These are phyloP conservation scores for Trisateles emortualis DNA, from an alignment of 2,888 invertebrate genomes.

Conservation along the genomic window DNA sequence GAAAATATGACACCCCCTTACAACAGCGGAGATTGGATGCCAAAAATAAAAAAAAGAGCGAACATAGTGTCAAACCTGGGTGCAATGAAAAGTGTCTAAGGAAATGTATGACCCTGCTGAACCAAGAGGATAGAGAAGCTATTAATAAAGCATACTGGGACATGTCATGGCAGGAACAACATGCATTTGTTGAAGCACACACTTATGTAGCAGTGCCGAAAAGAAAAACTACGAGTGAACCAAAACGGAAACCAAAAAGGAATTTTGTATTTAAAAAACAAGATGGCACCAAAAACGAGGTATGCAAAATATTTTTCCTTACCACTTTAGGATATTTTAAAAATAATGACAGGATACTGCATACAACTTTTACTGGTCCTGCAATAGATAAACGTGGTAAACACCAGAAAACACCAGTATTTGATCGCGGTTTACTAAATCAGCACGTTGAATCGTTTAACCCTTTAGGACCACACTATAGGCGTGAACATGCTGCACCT, in stretches of 20 bases:
- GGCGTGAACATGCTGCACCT: constrained; percentile 44
- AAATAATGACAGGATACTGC: neutral
- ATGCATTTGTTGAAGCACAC: neutral
- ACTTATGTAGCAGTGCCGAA: neutral
- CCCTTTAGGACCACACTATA: constrained; percentile 38
- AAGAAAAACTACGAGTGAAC: neutral
- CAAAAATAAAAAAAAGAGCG: neutral
- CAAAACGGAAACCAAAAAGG: neutral
- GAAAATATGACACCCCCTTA: neutral
- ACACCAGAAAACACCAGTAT: neutral
- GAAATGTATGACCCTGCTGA: neutral
- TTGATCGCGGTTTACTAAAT: constrained; percentile 31
- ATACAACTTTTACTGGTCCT: neutral
- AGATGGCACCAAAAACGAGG: neutral
- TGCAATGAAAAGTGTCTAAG: neutral
- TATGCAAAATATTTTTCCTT: neutral
- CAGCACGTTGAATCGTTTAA: constrained; percentile 39
- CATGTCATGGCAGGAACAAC: neutral
- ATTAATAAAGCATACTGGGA: neutral
- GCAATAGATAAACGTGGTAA: neutral
- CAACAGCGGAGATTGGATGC: neutral
- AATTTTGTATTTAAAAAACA: neutral
- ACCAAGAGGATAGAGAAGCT: neutral
- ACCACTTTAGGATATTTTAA: neutral
- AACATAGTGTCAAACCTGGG: neutral